Evolutionary conservation across 2,888 invertebrate genomes (phyloP).

Genomic region (Erebia epiphron): DNA sequence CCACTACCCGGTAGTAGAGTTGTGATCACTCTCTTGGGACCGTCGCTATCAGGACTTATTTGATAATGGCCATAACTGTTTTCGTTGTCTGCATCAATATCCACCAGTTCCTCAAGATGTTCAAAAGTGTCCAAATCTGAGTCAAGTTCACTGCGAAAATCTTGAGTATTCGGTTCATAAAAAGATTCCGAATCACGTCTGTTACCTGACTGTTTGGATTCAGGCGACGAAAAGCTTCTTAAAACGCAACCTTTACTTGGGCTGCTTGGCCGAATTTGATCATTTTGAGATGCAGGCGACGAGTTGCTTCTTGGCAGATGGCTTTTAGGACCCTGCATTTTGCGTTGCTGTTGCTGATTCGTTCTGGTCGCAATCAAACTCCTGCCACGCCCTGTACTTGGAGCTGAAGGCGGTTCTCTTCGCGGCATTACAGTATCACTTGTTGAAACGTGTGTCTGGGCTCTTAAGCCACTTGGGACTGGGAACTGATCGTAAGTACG

Average conservation of each 20-base stretch:
- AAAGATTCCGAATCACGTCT: constrained; percentile 67
- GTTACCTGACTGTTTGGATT: constrained; percentile 62
- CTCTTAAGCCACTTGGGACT: constrained; percentile 59
- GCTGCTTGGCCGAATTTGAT: constrained; percentile 49
- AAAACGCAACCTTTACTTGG: constrained; percentile 61
- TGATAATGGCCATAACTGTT: constrained; percentile 58
- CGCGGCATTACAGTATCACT: constrained; percentile 58
- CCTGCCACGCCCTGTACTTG: constrained; percentile 57
- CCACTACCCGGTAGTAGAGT: constrained; percentile 73
- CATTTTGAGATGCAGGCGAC: constrained; percentile 64
- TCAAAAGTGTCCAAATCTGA: constrained; percentile 74
- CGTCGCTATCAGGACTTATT: constrained; percentile 63
- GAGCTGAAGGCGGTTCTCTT: constrained; percentile 58
- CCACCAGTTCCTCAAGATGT: constrained; percentile 73
- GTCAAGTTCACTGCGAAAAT: constrained; percentile 69
- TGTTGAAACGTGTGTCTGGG: constrained; percentile 56
- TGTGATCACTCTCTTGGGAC: constrained; percentile 68
- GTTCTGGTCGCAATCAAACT: constrained; percentile 70
- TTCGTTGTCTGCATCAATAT: constrained; percentile 72
- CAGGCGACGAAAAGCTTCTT: constrained; percentile 73
- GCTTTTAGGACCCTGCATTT: constrained; percentile 58
- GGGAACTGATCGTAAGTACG: constrained; percentile 52
- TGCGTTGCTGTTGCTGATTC: constrained; percentile 67
- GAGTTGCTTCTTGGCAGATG: constrained; percentile 73
- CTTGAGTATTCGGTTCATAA: constrained; percentile 63